Evolutionary conservation across 2,797 vertebrate species (phyloP).

Genomic region (Dryobates pubescens): DNA sequence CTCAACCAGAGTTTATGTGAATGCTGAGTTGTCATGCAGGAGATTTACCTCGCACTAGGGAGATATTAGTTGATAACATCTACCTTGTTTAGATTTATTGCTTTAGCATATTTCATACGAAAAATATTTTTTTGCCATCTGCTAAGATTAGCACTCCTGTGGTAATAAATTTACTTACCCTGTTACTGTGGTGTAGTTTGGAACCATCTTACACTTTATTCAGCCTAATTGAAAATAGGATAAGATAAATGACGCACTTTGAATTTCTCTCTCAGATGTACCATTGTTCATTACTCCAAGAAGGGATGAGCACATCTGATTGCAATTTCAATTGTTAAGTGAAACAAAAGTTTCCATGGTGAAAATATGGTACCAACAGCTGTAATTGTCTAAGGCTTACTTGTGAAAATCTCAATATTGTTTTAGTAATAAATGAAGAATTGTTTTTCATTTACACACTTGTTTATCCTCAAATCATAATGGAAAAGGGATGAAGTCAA

Average conservation of each 20-base stretch:
- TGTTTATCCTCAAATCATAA: slow-evolving; percentile 49
- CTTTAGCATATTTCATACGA: slow-evolving; percentile 83
- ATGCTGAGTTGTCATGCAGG: slow-evolving; percentile 76
- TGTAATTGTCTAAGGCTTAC: slow-evolving; percentile 69
- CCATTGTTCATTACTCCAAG: slow-evolving; percentile 80
- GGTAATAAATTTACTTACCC: slow-evolving; percentile 83
- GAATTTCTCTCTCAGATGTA: slow-evolving; percentile 78
- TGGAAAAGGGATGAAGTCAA: slow-evolving; percentile 31
- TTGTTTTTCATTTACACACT: slow-evolving; percentile 65
- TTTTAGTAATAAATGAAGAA: slow-evolving; percentile 59
- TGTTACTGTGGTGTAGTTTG: slow-evolving; percentile 78
- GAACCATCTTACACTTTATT: slow-evolving; percentile 76
- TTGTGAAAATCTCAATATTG: slow-evolving; percentile 71
- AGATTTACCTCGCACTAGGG: slow-evolving; percentile 80
- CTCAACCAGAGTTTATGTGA: slow-evolving; percentile 70
- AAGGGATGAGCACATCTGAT: slow-evolving; percentile 78
- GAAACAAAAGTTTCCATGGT: slow-evolving; percentile 78
- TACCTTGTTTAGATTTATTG: slow-evolving; percentile 82
- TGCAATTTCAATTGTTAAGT: slow-evolving; percentile 78
- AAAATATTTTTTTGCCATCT: slow-evolving; percentile 81
- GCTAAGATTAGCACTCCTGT: slow-evolving; percentile 83
- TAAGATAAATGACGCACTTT: slow-evolving; percentile 83
- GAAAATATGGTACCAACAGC: slow-evolving; percentile 73
- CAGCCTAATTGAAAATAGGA: slow-evolving; percentile 82
- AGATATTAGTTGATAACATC: slow-evolving; percentile 82